phyloP scores from a whole-genome alignment of 2,888 invertebrate species.

The Chalcis sispes region DNA sequence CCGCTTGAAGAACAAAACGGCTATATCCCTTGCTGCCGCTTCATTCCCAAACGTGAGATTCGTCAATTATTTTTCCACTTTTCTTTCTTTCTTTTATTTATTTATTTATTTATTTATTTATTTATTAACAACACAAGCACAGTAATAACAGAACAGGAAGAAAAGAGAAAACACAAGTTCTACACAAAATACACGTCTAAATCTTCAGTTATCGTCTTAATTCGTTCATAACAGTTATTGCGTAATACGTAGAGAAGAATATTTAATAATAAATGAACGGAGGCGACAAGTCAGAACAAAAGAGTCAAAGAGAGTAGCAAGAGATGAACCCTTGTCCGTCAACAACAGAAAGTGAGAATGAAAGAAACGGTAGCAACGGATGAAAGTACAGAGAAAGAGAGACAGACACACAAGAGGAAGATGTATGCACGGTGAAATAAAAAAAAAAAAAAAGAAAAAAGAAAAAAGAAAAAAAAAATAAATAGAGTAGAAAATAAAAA shows the following conservation, averaged over 20 bases:
- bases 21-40: background rate
- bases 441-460: background rate
- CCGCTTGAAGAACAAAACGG: conserved; percentile 22
- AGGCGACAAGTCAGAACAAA: conserved; percentile 19
- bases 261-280: conserved; percentile 13
- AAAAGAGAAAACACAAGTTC: conserved; percentile 13
- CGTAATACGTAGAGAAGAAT: background rate
- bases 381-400: background rate
- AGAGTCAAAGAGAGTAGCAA: conserved; percentile 9
- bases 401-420: background rate
- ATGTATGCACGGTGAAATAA: background rate
- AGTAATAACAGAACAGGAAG: conserved; percentile 15
- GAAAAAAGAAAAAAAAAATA: background rate
- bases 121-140: conserved; percentile 24
- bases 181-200: conserved; percentile 3
- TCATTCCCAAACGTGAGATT: conserved; percentile 22
- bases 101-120: too few relatives aligned
- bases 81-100: too few relatives aligned
- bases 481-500: too few relatives aligned
- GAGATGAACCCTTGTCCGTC: conserved; percentile 27
- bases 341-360: conserved; percentile 5
- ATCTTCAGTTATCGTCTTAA: conserved; percentile 27
- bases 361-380: conserved; percentile 2
- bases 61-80: too few relatives aligned
- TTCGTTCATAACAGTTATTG: too few relatives aligned